Percentiles rank a stretch among this genome's conserved stretches.
phyloP scores from a whole-genome alignment of 2,888 invertebrate species.

The Carcina quercana region DNA sequence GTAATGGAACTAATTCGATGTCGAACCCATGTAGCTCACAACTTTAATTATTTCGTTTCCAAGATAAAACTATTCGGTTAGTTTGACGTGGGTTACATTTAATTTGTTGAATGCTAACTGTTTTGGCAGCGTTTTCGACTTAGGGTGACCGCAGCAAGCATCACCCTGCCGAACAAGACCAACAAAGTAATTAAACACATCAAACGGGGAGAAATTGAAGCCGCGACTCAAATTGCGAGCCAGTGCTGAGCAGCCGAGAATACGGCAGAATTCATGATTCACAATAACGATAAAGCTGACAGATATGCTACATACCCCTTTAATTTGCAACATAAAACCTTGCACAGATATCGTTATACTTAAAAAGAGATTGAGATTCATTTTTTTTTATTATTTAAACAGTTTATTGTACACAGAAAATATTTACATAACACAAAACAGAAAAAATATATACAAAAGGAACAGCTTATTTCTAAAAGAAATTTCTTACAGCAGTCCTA shows the following conservation, averaged over 20 bases:
- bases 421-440: no score
- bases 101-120: constrained; percentile 65
- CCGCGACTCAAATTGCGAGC: constrained; percentile 45
- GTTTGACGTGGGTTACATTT: constrained; percentile 71
- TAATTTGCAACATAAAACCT: no score
- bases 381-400: no score
- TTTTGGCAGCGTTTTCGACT: constrained; percentile 64
- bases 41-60: constrained; percentile 60
- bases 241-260: constrained; percentile 2
- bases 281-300: no score
- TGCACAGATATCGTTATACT: no score
- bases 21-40: constrained; percentile 10
- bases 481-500: no score
- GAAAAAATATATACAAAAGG: no score
- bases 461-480: no score
- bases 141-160: constrained; percentile 63
- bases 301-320: no score
- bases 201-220: constrained; percentile 67
- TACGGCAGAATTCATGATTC: constrained; percentile 2
- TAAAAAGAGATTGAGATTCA: no score
- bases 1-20: constrained; percentile 13
- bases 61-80: constrained; percentile 59
- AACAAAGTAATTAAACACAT: constrained; percentile 75
- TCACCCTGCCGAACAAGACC: constrained; percentile 58
- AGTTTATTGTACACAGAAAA: no score